Evolutionary conservation across 2,888 invertebrate species (phyloP), one percentile per base, ranked within the genome.

Genomic region (Amitus sp.): DNA sequence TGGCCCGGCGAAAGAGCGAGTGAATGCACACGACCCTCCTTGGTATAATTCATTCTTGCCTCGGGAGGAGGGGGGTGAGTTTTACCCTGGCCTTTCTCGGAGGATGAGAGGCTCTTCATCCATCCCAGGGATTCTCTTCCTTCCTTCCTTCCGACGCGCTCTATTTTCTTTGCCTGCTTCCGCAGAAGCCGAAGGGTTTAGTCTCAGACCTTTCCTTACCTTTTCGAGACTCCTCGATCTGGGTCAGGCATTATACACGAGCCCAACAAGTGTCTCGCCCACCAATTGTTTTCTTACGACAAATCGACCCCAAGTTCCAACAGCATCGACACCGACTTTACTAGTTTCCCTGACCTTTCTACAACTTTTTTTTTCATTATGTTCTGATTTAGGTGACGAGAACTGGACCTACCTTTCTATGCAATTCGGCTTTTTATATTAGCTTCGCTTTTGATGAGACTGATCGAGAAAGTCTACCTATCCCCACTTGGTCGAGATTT

Each of bases 1-100:
- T 78, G 72, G 78, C 75, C 73, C 77, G 72, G 71, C 72, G 72
- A 77, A 23, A 73, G 72, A 77, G 73, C 72, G 77, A 79, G 79
- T 80, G 80, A 79, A 79, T 80, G 79, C 79, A 77, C 76, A 68
- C 72, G 73, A 71, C 77, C 74, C 73, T 77, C 73, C 71, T n/a
- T n/a, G n/a, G n/a, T n/a, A 78, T 80, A 80, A 80, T 80, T 79
- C 79, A 80, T 80, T 80, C 80, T 78, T 77, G 79, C 73, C 72
- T 73, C 71, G 73, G 76, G 78, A 76, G 72, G 76, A 73, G 30
- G 30, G n/a, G 30, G 30, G n/a, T 6, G 30, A n/a, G 30, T 30
- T n/a, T 2, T n/a, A 30, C 30, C 40, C 40, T 30, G 18, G 45
- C 10, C 18, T 23, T 18, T 28, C 46, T 52, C 47, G 54, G 39